These are phyloP conservation scores for Centrocercus urophasianus DNA, from an alignment of 2,113 vertebrate genomes.

Conservation along the genomic window DNA sequence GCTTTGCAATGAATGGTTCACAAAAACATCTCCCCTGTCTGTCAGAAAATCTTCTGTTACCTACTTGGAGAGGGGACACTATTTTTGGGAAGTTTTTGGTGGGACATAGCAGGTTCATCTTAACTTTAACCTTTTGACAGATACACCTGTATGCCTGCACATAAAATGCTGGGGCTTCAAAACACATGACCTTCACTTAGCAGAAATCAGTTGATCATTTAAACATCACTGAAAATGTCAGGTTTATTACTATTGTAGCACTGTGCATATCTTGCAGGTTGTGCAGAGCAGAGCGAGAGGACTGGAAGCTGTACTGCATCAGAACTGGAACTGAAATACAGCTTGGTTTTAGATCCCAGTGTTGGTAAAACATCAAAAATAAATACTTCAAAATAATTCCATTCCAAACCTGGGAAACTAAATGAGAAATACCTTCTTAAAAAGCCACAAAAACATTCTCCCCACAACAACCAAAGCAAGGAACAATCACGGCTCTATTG, in stretches of 20 bases:
- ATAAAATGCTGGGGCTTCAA: not conserved
- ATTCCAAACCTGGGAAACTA: not conserved
- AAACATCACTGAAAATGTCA: not conserved
- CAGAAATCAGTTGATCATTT: not conserved
- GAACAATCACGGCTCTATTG: not conserved
- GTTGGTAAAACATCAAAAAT: conserved; percentile 22
- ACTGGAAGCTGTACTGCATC: conserved; percentile 1
- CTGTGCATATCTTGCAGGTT: not conserved
- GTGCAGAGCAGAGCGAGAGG: not conserved
- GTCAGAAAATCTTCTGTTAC: not conserved
- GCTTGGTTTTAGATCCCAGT: not conserved
- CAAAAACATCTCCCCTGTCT: not conserved
- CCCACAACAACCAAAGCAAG: not conserved
- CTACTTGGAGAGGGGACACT: not conserved
- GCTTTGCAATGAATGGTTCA: not conserved
- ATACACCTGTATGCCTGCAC: not conserved
- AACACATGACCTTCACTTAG: not conserved
- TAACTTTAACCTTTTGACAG: not conserved
- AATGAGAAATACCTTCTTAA: not conserved
- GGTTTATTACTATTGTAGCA: not conserved
- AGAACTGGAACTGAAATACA: conserved; percentile 3
- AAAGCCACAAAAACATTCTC: not conserved
- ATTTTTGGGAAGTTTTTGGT: not conserved
- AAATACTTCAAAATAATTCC: conserved; percentile 23
- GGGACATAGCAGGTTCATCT: not conserved